These are phyloP conservation scores for Holothuria leucospilota DNA, from an alignment of 53 echinoderm and acorn worm genomes.

Conservation along the genomic window DNA sequence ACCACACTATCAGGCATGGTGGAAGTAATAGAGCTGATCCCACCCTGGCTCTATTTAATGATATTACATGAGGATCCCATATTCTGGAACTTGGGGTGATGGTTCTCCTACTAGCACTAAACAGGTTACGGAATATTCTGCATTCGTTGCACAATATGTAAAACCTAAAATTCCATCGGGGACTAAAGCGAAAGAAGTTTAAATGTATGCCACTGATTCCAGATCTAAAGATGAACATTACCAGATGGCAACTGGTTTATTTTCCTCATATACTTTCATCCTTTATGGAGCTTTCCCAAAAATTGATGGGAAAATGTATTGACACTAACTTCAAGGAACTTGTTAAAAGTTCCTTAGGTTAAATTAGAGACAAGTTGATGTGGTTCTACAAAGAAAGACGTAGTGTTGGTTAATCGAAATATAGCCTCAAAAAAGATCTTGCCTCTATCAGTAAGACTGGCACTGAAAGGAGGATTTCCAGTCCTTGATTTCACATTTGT, in stretches of 20 bases:
- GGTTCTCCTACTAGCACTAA: not conserved
- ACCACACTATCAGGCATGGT: conserved; percentile 76
- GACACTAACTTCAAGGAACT: not conserved
- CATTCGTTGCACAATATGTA: not conserved
- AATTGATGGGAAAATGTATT: conserved; percentile 11
- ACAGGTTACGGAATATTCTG: not conserved
- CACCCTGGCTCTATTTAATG: not conserved
- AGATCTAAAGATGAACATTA: not conserved
- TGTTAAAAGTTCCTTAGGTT: not conserved
- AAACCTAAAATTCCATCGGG: not conserved
- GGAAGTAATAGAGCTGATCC: conserved; percentile 62
- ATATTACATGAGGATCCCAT: conserved; percentile 7
- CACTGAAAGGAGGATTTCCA: too few species aligned
- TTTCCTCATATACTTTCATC: not conserved
- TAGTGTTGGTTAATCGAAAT: too few species aligned
- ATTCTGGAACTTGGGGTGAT: not conserved
- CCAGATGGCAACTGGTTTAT: not conserved
- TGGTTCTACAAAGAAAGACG: too few species aligned
- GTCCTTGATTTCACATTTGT: too few species aligned
- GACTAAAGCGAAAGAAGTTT: too few species aligned
- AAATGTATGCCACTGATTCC: not conserved
- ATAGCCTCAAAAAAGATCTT: too few species aligned
- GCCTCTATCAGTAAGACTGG: too few species aligned
- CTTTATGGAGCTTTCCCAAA: conserved; percentile 25
- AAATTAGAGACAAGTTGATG: not conserved